Base-by-base conservation (phyloP, 2,888 invertebrate genomes). In the Colostygia pectinataria region DNA sequence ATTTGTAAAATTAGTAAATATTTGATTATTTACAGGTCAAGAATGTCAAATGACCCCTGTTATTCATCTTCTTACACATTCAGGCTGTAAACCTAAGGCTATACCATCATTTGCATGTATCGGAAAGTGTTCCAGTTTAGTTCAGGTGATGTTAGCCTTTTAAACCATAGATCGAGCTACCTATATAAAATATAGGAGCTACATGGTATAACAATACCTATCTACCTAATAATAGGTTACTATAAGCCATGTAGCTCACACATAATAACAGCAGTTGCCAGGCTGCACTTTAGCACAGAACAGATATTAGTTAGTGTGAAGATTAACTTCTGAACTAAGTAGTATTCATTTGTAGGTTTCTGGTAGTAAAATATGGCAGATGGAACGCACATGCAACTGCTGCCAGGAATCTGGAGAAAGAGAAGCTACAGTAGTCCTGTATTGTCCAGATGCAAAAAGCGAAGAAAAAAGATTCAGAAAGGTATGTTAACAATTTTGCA, bases 351-450 rank as follows among this genome's bases (percentile, higher is more conserved):
- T 25, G 0, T 55, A 97, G 97, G 97, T 98, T 4, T 97, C 97
- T 24, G 97, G 97, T 4, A 97, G 97, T 65, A 97, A 97, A 92
- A 96, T 97, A 75, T 98, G 97, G 97, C 97, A 97, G 92, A 97
- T 97, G 95, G 97, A 98, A 81, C 91, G 98, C 18, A 97, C 97
- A 0, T 98, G 98, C 74, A 98, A 97, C 93, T 98, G 98, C 78
- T 98, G 98, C 74, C 97, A 98, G 82, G 98, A 98, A 78, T 96
- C 96, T 62, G 97, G 97, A 2, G 97, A 97, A 85, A 91, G 97
- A 59, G 97, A 97, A 82, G 97, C 97, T 1, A 94, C 95, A 10
- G 97, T 98, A 6, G 94, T 96, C 4, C 84, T 98, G 18, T 95
- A 95, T 77, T 98, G 98, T 73, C 97, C 97, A 0, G 96, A 97